Evolutionary conservation across 2,888 invertebrate genomes (phyloP).

Genomic region (Gymnocheta viridis): DNA sequence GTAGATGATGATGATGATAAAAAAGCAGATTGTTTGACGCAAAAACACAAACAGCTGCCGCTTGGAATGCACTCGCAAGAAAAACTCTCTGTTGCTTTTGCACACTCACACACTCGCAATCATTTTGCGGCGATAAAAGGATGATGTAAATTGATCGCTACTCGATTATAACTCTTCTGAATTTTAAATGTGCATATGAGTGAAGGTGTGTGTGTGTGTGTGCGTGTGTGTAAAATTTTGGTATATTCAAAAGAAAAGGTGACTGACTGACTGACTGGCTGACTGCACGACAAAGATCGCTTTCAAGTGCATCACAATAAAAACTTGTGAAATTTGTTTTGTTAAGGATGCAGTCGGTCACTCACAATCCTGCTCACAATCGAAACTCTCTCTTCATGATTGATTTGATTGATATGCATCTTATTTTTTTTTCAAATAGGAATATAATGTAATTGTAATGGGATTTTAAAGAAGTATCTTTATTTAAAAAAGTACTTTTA

Average conservation of each 20-base stretch:
- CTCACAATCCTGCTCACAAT: not conserved
- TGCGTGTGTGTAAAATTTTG: slow-evolving; percentile 4
- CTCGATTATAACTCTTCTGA: slow-evolving; percentile 61
- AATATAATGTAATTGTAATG: not conserved
- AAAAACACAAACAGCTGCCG: slow-evolving; percentile 46
- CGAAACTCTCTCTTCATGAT: not conserved
- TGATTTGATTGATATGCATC: not conserved
- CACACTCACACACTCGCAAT: slow-evolving; percentile 2
- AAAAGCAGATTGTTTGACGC: slow-evolving; percentile 53
- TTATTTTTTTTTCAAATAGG: not conserved
- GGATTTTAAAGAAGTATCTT: not conserved
- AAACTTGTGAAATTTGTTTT: not conserved
- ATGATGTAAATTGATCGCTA: slow-evolving; percentile 67
- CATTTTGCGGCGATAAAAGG: slow-evolving; percentile 6
- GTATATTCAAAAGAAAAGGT: slow-evolving; percentile 22
- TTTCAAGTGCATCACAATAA: slow-evolving; percentile 57
- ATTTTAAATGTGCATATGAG: not conserved
- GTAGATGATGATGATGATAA: slow-evolving; percentile 45
- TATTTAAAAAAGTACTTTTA: not conserved
- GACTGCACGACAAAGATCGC: slow-evolving; percentile 48
- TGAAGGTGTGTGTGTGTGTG: not conserved
- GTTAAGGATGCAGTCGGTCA: not conserved
- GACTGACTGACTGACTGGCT: slow-evolving; percentile 43
- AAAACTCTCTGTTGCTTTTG: slow-evolving; percentile 42
- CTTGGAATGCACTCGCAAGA: slow-evolving; percentile 20